Base-by-base conservation (phyloP, 2,888 invertebrate genomes). In the Hyposoter dolosus region DNA sequence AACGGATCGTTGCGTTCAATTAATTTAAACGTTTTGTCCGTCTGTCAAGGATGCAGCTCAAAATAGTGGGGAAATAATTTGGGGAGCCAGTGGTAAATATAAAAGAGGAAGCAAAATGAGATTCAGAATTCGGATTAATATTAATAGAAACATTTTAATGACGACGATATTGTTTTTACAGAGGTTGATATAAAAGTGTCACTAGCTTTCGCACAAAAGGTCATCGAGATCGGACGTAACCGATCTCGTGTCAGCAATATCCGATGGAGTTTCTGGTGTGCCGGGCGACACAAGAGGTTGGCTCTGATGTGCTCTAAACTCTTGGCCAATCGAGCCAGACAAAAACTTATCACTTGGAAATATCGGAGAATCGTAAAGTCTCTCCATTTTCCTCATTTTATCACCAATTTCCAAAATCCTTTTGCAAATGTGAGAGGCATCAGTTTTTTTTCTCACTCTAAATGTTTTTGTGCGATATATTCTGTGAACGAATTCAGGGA, bases 131-230 rank as follows among this genome's bases (percentile, higher is more conserved):
- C 2, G 19, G 65, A 50, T 5, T 40, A 56, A 40, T 56, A 15
- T 71, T n/a, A 56, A 71, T 56, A 60, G 53, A 56, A 47, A 72
- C 12, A 23, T 23, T 19, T 45, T 4, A 23, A 23, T 28, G 15
- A 28, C 60, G 60, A 23, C 15, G 60, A 28, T 19, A 47, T 76
- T 23, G 60, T 75, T 68, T 71, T 15, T 28, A 76, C 65, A 60
- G 28, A 28, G 53, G 19, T 72, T 32, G 56, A 82, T 47, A 72
- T 47, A 53, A 28, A 75, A 23, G 17, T 53, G 72, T 86, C 85
- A 91, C 90, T 91, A 91, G 90, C 91, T 91, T 65, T 89, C 86
- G 19, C 68, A 43, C 40, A 91, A 82, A 9, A 91, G 80, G 17
- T 87, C 90, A 6, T 89, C 88, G 72, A 90, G 86, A 78, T 91